Base-by-base conservation (phyloP, 2,113 vertebrate genomes). In the Theristicus caerulescens region DNA sequence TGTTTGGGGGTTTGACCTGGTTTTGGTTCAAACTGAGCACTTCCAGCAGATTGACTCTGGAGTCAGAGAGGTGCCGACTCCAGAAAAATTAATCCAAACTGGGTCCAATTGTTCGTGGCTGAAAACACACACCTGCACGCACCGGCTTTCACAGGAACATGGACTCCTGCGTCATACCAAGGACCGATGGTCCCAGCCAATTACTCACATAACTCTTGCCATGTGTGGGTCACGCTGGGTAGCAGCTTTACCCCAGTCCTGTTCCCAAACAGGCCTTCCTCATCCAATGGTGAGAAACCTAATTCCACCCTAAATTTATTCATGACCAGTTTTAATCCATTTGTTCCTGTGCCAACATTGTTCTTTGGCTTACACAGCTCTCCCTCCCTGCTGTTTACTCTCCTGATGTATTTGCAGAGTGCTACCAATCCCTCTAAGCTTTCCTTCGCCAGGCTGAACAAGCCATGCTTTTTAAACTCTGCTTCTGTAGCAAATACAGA, bases 241-340 rank as follows among this genome's bases (percentile, higher is more conserved):
- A 88, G 55, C 62, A 94, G 51, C 44, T 86, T 82, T 82, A 44
- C 32, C 76, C 65, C 29, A 49, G 29, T 62, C 34, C 49, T 81
- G 32, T 36, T 82, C 72, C 55, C 59, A 86, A 69, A 47, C 3
- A 54, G 10, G 22, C 38, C 62, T 77, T 93, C 26, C 22, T 77
- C 79, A 83, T 54, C 22, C 52, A 67, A 64, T 3, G 42, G 55
- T 13, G 47, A 94, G 54, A 96, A 78, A 89, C 17, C 52, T 79
- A 84, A 91, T 89, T 91, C 77, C 66, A 64, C 31, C 32, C 58
- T 88, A 40, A 64, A 85, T 85, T 78, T 94, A 94, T 90, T 88
- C 78, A 96, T 51, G 58, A 49, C 36, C 25, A 54, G 66, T 72
- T 96, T 82, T 90, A 96, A 95, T 88, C 82, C 79, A 94, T 93